Evolutionary conservation across 2,888 invertebrate species (phyloP).

Genomic region (Masnerella sp.): DNA sequence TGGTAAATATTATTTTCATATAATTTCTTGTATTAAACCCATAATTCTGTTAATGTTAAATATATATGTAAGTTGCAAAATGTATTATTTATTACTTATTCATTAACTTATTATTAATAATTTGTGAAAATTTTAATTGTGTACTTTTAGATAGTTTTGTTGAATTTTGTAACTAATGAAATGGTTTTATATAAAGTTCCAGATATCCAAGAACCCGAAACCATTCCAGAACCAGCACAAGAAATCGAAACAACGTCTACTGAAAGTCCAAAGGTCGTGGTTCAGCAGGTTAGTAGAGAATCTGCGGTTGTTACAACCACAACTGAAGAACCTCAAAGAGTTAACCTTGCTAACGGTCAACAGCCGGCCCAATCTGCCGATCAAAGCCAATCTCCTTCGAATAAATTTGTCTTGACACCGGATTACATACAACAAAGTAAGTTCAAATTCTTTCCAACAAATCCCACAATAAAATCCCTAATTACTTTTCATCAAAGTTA

Average conservation of each 20-base stretch:
- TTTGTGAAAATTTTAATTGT: neutral
- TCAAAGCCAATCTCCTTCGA: constrained; percentile 72
- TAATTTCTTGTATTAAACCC: neutral
- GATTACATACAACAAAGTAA: constrained; percentile 97
- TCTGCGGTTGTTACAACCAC: constrained; percentile 61
- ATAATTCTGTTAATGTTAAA: no score
- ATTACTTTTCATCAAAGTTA: no score
- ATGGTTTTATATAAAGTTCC: constrained; percentile 6
- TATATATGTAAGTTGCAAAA: no score
- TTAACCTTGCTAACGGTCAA: constrained; percentile 73
- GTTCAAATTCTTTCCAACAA: no score
- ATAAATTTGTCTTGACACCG: constrained; percentile 91
- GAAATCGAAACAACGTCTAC: constrained; percentile 61
- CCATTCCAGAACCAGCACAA: constrained; percentile 66
- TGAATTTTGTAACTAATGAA: no score
- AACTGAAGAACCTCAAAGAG: constrained; percentile 70
- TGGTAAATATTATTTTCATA: constrained; percentile 22
- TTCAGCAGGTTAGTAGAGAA: constrained; percentile 73
- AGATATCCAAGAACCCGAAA: constrained; percentile 65
- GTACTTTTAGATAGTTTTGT: no score
- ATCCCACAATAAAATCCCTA: no score
- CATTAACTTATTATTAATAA: no score
- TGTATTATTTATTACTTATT: no score
- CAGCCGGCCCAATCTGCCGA: constrained; percentile 73
- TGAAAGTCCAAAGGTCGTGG: constrained; percentile 74